Conservation (phyloP, 2,797 vertebrate species). For the Nannoperca obscura region DNA sequence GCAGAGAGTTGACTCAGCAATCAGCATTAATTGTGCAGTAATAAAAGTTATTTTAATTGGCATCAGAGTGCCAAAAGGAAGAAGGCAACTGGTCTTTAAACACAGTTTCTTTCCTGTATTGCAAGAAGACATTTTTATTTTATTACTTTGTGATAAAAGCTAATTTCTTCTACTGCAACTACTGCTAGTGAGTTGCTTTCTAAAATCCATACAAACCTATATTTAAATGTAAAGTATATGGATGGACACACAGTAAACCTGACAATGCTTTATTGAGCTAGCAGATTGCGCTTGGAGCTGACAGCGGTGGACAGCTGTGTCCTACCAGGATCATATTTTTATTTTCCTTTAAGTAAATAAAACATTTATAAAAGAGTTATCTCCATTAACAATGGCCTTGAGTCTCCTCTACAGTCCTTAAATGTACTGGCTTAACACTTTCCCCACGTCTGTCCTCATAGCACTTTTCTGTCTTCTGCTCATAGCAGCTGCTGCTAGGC, state of each 20-base stretch:
- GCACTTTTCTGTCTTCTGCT: slow-evolving; percentile 40
- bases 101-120: slow-evolving; percentile 4
- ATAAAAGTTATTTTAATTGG: slow-evolving; percentile 10
- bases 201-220: slow-evolving; percentile 28
- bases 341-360: slow-evolving; percentile 12
- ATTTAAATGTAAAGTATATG: slow-evolving; percentile 12
- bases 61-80: slow-evolving; percentile 26
- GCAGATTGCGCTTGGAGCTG: slow-evolving; percentile 12
- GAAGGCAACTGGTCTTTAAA: slow-evolving; percentile 32
- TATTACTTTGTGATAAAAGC: slow-evolving; percentile 18
- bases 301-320: slow-evolving; percentile 16
- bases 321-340: slow-evolving; percentile 22
- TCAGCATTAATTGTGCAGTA: slow-evolving; percentile 38
- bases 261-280: slow-evolving; percentile 12
- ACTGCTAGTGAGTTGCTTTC: slow-evolving; percentile 20
- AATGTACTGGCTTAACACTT: slow-evolving; percentile 17
- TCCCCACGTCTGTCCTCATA: slow-evolving; percentile 6
- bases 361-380: neutral
- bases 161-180: neutral
- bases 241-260: slow-evolving; percentile 37
- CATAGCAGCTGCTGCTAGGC: slow-evolving; percentile 58
- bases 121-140: slow-evolving; percentile 12
- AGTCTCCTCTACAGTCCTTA: slow-evolving; percentile 7
- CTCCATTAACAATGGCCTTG: slow-evolving; percentile 30
- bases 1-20: slow-evolving; percentile 31